These are phyloP conservation scores for Centrocercus urophasianus DNA, from an alignment of 2,113 vertebrate genomes.

Conservation along the genomic window DNA sequence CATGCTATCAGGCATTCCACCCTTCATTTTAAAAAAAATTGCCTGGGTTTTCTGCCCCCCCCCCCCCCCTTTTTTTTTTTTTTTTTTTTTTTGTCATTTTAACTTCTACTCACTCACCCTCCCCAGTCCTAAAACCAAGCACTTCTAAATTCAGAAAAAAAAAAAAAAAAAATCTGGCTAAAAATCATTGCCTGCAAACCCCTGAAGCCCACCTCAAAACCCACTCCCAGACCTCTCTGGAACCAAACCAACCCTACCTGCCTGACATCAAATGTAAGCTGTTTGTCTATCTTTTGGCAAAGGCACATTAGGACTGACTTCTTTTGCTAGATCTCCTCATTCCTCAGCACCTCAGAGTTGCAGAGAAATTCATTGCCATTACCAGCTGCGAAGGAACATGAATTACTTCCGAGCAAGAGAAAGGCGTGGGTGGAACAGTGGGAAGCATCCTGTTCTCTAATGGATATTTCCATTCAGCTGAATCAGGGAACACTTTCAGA, in stretches of 20 bases:
- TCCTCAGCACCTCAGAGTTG: not conserved
- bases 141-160: not conserved
- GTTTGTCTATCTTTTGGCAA: not conserved
- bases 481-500: conserved; percentile 57
- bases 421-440: conserved; percentile 25
- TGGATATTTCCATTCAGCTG: conserved; percentile 50
- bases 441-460: conserved; percentile 51
- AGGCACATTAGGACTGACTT: not conserved
- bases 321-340: not conserved
- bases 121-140: not conserved
- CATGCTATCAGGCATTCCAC: not conserved
- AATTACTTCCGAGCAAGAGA: conserved; percentile 22
- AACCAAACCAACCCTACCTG: not conserved
- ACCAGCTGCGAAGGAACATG: conserved; percentile 42
- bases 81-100: not conserved
- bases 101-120: not conserved
- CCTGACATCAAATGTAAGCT: not conserved
- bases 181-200: not conserved
- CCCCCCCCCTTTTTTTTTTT: no score
- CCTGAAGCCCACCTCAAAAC: accelerated
- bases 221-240: not conserved
- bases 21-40: not conserved
- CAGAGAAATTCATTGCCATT: conserved; percentile 5
- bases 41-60: no score
- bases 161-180: not conserved